Conservation (phyloP, 2,888 invertebrate genomes). For the Scrobipalpa costella region DNA sequence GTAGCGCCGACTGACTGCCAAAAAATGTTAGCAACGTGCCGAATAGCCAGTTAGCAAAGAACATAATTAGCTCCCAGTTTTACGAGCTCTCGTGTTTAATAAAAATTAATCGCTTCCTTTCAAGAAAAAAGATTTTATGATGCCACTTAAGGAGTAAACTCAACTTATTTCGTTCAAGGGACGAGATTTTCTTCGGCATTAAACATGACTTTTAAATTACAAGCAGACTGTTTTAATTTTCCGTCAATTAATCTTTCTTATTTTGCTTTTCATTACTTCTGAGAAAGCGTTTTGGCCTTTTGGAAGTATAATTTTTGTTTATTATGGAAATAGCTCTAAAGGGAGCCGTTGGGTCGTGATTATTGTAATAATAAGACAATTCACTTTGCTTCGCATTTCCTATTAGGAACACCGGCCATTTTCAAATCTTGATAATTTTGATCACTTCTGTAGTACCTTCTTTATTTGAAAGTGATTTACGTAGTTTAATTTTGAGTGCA, state of each 20-base stretch:
- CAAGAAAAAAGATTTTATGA: conserved; percentile 30
- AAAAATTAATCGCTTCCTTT: conserved; percentile 30
- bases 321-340: conserved; percentile 29
- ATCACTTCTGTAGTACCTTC: background rate
- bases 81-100: conserved; percentile 16
- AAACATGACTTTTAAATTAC: conserved; percentile 57
- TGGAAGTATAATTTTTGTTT: conserved; percentile 42
- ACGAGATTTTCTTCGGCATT: conserved; percentile 46
- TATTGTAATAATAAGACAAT: conserved; percentile 25
- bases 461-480: no score
- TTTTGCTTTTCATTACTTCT: conserved; percentile 55
- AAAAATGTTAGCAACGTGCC: conserved; percentile 13
- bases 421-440: background rate
- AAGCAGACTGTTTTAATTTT: conserved; percentile 59
- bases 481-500: no score
- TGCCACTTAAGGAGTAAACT: conserved; percentile 47
- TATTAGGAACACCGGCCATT: background rate
- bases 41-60: background rate
- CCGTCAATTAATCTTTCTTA: conserved; percentile 61
- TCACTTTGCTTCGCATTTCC: conserved; percentile 12
- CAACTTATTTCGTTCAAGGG: conserved; percentile 51
- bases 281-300: conserved; percentile 39
- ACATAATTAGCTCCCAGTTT: conserved; percentile 19
- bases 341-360: conserved; percentile 9
- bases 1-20: background rate